Evolutionary conservation across 2,797 vertebrate genomes (phyloP).

Genomic region (Phrynocephalus vlangalii): DNA sequence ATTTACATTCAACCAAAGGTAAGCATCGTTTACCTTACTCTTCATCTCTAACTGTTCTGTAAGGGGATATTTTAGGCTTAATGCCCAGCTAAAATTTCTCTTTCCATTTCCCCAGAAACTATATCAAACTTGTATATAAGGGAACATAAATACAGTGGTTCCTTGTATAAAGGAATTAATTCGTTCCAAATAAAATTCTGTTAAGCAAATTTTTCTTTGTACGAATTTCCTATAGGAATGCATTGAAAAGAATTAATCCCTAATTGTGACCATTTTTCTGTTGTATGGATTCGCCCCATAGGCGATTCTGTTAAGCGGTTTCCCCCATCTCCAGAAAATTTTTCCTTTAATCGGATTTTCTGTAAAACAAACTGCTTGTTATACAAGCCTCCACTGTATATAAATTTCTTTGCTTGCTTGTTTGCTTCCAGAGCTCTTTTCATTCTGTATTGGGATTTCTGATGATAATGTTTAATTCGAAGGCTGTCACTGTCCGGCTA

Average conservation of each 20-base stretch:
- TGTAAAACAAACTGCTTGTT: too few species aligned
- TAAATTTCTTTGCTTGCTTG: neutral
- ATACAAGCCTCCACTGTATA: neutral
- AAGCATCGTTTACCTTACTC: slow-evolving; percentile 77
- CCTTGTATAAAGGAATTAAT: too few species aligned
- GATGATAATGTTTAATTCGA: neutral
- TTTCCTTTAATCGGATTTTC: too few species aligned
- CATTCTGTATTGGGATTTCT: neutral
- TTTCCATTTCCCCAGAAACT: slow-evolving; percentile 70
- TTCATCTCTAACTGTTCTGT: slow-evolving; percentile 76
- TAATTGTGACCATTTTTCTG: too few species aligned
- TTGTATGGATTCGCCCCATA: too few species aligned
- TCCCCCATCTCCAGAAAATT: too few species aligned
- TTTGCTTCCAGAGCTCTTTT: neutral
- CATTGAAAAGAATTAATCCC: too few species aligned
- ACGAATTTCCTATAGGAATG: too few species aligned
- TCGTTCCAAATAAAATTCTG: too few species aligned
- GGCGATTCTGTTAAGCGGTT: too few species aligned
- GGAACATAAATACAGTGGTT: neutral
- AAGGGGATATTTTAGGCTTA: slow-evolving; percentile 56
- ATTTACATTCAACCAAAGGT: slow-evolving; percentile 73
- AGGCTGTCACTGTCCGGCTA: neutral
- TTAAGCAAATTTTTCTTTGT: too few species aligned
- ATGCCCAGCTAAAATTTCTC: slow-evolving; percentile 73
- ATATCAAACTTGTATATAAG: slow-evolving; percentile 39